Evolutionary conservation across 2,797 vertebrate species (phyloP).

Genomic region (Melanotaenia boesemani): DNA sequence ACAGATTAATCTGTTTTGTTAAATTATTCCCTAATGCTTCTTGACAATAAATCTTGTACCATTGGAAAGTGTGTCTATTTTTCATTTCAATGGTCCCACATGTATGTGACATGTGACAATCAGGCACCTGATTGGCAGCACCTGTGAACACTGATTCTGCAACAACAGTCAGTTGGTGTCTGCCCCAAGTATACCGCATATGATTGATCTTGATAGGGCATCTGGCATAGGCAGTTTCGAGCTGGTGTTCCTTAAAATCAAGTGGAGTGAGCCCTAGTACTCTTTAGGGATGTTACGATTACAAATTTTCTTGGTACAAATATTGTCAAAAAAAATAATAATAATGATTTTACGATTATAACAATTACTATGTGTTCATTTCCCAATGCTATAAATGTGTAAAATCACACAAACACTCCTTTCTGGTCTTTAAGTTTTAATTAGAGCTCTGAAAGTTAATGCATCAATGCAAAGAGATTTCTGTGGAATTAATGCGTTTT

Average conservation of each 20-base stretch:
- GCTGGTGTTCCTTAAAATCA: background rate
- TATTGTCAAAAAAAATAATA: too few species aligned
- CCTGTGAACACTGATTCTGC: background rate
- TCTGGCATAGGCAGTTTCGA: background rate
- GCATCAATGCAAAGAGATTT: too few species aligned
- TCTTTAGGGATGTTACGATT: too few species aligned
- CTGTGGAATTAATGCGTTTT: too few species aligned
- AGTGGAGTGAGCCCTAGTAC: background rate
- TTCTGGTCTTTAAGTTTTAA: too few species aligned
- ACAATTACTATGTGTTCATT: too few species aligned
- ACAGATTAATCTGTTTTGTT: background rate
- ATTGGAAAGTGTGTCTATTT: background rate
- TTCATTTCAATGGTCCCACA: background rate
- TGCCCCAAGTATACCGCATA: too few species aligned
- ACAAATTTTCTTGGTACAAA: too few species aligned
- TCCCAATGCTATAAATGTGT: too few species aligned
- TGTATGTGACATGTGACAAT: background rate
- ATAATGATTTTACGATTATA: too few species aligned
- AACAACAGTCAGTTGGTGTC: background rate
- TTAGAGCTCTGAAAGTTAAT: too few species aligned
- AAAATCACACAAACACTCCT: too few species aligned
- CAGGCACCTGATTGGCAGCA: background rate
- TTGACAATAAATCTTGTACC: background rate
- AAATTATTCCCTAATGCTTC: background rate
- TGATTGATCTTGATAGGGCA: background rate